A percentile compares a stretch with the other conserved stretches of the same genome.
These are phyloP conservation scores for Sipha flava DNA, from an alignment of 1,140 invertebrate species.

Conservation along the genomic window DNA sequence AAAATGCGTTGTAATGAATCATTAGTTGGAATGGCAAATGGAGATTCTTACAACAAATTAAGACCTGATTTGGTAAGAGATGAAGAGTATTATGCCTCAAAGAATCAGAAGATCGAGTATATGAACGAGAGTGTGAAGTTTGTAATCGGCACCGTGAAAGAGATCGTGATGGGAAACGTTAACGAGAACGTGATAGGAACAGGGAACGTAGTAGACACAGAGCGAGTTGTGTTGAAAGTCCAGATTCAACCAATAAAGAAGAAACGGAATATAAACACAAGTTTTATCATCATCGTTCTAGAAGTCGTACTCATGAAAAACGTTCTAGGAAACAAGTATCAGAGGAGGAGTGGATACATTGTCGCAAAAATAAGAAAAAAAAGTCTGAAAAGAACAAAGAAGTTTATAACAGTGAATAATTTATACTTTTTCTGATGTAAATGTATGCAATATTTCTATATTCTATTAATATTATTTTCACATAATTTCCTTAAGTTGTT, in stretches of 20 bases:
- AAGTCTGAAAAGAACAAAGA: slow-evolving; percentile 38
- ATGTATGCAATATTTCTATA: background rate
- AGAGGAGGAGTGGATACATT: slow-evolving; percentile 38
- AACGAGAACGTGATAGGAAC: slow-evolving; percentile 33
- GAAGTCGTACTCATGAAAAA: slow-evolving; percentile 38
- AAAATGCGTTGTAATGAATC: slow-evolving; percentile 74
- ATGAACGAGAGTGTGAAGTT: slow-evolving; percentile 31
- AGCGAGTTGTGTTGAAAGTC: slow-evolving; percentile 32
- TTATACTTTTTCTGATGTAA: background rate
- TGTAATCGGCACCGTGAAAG: slow-evolving; percentile 35
- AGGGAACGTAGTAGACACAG: slow-evolving; percentile 33
- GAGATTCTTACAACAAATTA: slow-evolving; percentile 9
- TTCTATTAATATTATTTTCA: background rate
- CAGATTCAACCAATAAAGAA: slow-evolving; percentile 25
- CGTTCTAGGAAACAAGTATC: slow-evolving; percentile 39
- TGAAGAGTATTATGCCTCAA: slow-evolving; percentile 24
- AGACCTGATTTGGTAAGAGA: slow-evolving; percentile 8
- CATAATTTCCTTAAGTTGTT: background rate
- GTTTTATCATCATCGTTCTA: slow-evolving; percentile 38
- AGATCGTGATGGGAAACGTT: slow-evolving; percentile 30
- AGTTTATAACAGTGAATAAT: slow-evolving; percentile 25
- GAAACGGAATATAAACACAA: slow-evolving; percentile 25
- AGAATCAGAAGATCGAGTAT: slow-evolving; percentile 34
- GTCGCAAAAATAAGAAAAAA: slow-evolving; percentile 41
- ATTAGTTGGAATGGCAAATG: slow-evolving; percentile 29